Evolutionary conservation across 2,888 invertebrate genomes (phyloP).

Genomic region (Tenthredo distinguenda): DNA sequence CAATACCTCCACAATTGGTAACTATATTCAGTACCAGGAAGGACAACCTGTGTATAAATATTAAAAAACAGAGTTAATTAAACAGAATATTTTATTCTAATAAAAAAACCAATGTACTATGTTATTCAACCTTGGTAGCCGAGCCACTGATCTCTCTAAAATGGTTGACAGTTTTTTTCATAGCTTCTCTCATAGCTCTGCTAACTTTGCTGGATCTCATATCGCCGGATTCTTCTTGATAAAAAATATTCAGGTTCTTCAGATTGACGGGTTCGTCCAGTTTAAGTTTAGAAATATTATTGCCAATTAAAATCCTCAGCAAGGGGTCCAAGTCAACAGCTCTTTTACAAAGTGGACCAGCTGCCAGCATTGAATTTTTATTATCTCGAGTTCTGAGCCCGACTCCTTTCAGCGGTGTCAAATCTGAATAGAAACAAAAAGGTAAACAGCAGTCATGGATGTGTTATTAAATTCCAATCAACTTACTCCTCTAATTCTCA

Average conservation of each 20-base stretch:
- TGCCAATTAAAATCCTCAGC: constrained; percentile 83
- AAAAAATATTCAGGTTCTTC: constrained; percentile 86
- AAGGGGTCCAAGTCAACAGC: constrained; percentile 90
- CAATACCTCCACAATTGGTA: constrained; percentile 87
- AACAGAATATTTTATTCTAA: neutral
- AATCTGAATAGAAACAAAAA: constrained; percentile 78
- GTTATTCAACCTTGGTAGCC: constrained; percentile 68
- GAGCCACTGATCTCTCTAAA: constrained; percentile 74
- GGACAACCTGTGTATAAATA: constrained; percentile 67
- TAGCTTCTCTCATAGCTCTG: constrained; percentile 83
- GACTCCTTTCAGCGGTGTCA: constrained; percentile 82
- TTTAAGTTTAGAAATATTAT: constrained; percentile 80
- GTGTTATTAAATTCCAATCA: neutral
- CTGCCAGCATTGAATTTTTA: constrained; percentile 88
- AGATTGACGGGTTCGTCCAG: constrained; percentile 83
- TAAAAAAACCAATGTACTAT: neutral
- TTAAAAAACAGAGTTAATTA: constrained; percentile 16
- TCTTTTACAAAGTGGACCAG: constrained; percentile 90
- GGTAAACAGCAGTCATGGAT: neutral
- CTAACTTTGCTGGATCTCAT: constrained; percentile 86
- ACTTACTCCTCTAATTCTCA: constrained; percentile 73
- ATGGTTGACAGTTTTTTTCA: constrained; percentile 80
- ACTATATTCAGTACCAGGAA: constrained; percentile 80
- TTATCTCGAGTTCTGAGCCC: constrained; percentile 83
- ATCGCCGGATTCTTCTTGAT: constrained; percentile 88